Evolutionary conservation across 2,113 vertebrate species (phyloP), one percentile per base, ranked within the genome.

Genomic region (Podarcis raffonei): DNA sequence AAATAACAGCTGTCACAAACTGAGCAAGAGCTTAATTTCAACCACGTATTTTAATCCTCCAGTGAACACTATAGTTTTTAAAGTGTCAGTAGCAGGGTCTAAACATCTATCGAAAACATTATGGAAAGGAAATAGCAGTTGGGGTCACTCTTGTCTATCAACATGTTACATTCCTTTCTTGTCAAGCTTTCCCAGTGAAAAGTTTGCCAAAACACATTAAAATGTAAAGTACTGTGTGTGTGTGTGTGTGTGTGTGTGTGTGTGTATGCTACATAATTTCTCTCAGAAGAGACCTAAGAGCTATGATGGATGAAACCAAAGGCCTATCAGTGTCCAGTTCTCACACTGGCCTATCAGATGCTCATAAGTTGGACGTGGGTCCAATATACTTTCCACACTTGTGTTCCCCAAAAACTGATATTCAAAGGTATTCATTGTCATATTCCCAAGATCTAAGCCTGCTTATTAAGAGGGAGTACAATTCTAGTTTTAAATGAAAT

Each of bases 1-100:
- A 80, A 94, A 92, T 92, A 95, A 92, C 94, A 95, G 94, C 94
- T 95, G 92, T 94, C 91, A 93, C 92, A 95, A 90, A 18, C 86
- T 93, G 92, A 91, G 83, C 88, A 90, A 90, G 87, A 85, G 16
- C 13, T 94, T 90, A 25, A 76, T 91, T 94, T 93, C 91, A 92
- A 84, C 65, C 2, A 91, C 91, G 91, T 91, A 92, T 94, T 53
- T 91, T 91, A 90, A 81, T 57, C 86, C 66, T 93, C 88, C 62
- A 37, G 37, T 81, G 23, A 84, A 65, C 78, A 89, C 69, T 87
- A n/a, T 81, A 76, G 69, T 90, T 92, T 90, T 39, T 87, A 89
- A 95, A 93, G 87, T 84, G 91, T 92, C 87, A 87, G 59, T 83
- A 88, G 85, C 20, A 87, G 85, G 92, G 90, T 87, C 87, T 89